phyloP scores from a whole-genome alignment of 1,140 invertebrate species.

The Drosophila nigrodunni region DNA sequence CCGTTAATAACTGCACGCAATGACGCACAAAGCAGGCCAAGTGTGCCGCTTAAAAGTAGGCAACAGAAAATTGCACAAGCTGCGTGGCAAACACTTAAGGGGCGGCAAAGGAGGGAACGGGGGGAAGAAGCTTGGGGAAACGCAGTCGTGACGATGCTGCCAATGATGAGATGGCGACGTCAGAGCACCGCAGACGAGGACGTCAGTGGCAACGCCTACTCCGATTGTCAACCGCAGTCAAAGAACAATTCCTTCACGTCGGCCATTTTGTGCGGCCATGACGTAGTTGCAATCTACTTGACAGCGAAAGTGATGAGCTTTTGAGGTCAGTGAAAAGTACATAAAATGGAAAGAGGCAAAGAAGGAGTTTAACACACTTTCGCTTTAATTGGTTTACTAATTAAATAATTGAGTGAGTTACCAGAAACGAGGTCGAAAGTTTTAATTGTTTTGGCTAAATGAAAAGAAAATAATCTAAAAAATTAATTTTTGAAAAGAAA shows the following conservation, averaged over 20 bases:
- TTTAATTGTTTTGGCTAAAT: background rate
- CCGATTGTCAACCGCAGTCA: constrained; percentile 30
- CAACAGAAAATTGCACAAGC: constrained; percentile 24
- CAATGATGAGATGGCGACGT: constrained; percentile 22
- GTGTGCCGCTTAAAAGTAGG: constrained; percentile 35
- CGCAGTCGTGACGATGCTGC: constrained; percentile 9
- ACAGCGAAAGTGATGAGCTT: constrained; percentile 43
- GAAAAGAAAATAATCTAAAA: background rate
- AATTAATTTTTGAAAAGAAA: background rate
- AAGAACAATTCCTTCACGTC: constrained; percentile 23
- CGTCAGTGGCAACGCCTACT: constrained; percentile 16
- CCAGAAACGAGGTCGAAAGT: background rate
- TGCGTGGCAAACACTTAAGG: background rate
- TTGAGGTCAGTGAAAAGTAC: background rate
- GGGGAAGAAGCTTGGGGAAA: background rate
- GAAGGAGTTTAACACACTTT: too few species aligned
- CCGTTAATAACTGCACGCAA: constrained; percentile 7
- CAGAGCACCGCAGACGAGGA: background rate
- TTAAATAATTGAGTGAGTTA: background rate
- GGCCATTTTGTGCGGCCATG: constrained; percentile 24
- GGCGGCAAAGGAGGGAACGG: background rate
- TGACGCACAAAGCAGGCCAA: background rate
- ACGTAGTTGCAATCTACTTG: constrained; percentile 19
- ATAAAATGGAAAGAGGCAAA: background rate
- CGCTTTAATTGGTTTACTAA: background rate